Evolutionary conservation across 2,113 vertebrate species (phyloP), one percentile per base, ranked within the genome.

Genomic region (Clupea harengus): DNA sequence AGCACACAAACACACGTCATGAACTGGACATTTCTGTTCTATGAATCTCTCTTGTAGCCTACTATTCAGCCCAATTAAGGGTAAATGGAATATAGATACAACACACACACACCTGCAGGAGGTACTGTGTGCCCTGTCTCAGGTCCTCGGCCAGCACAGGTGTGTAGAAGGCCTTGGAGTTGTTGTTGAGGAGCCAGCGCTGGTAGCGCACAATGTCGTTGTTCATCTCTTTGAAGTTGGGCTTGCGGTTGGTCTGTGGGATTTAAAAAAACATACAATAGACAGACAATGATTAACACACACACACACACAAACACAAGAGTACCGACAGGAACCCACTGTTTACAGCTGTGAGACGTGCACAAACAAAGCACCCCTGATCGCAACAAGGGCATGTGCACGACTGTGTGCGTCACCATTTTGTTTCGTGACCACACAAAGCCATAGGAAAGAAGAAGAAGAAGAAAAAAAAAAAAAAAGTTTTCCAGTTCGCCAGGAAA

Each of bases 161-260:
- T 0, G 97, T 96, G 92, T 99, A 99, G 92, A 99, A 99, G 18
- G 96, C 97, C 91, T 99, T 99, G 92, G 96, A 97, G 93, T 98
- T 97, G 44, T 96, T 97, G 93, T 96, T 98, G 89, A 99, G 95
- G 22, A 99, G 95, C 98, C 98, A 99, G 32, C 98, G 95, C 82
- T 99, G 98, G 85, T 97, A 99, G 44, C 93, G 96, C 44, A 96
- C 83, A 92, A 97, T 93, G 85, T 99, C 98, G 81, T 94, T 93
- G 46, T 96, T 93, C 81, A 99, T 90, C 6, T 99, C 98, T 90
- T 98, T 99, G 89, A 99, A 95, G 85, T 98, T 98, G 57, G 97
- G 97, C 85, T 97, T 95, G 72, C 97, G 95, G 92, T 96, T 97
- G 11, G 97, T 96, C 98, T 99, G 91, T 82, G 18, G 88, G 83